Percentiles rank a stretch among this genome's conserved stretches.
These are phyloP conservation scores for Pammene aurita DNA, from an alignment of 2,888 invertebrate genomes.

Conservation along the genomic window DNA sequence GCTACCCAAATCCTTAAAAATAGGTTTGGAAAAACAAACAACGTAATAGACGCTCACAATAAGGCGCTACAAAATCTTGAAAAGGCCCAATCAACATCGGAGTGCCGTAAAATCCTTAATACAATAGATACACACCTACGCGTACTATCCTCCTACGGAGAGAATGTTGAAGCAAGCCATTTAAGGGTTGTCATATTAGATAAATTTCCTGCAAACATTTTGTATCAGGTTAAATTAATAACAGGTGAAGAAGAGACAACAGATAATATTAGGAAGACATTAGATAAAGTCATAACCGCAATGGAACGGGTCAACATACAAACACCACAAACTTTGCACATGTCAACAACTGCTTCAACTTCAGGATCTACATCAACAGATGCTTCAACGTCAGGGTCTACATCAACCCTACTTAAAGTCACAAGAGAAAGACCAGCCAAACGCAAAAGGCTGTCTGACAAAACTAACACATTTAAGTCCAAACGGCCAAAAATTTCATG, in stretches of 20 bases:
- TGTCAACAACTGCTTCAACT: no score
- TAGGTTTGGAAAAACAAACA: no score
- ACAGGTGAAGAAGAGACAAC: neutral
- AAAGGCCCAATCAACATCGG: neutral
- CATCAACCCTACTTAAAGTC: neutral
- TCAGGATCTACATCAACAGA: no score
- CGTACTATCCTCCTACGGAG: neutral
- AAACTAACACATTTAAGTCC: neutral
- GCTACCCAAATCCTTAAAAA: no score
- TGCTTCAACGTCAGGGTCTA: neutral
- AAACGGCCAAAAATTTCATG: neutral
- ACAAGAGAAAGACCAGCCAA: neutral
- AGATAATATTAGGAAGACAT: neutral
- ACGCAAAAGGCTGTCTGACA: neutral
- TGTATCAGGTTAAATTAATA: neutral
- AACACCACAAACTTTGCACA: neutral
- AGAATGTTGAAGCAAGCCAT: neutral
- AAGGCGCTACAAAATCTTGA: no score
- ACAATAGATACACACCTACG: neutral
- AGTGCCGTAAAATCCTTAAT: neutral
- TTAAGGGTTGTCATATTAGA: neutral
- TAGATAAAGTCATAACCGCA: neutral
- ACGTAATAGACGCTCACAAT: no score
- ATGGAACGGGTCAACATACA: neutral
- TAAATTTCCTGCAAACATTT: constrained; percentile 3